phyloP scores from a whole-genome alignment of 2,888 invertebrate species.

The Chironomus riparius region DNA sequence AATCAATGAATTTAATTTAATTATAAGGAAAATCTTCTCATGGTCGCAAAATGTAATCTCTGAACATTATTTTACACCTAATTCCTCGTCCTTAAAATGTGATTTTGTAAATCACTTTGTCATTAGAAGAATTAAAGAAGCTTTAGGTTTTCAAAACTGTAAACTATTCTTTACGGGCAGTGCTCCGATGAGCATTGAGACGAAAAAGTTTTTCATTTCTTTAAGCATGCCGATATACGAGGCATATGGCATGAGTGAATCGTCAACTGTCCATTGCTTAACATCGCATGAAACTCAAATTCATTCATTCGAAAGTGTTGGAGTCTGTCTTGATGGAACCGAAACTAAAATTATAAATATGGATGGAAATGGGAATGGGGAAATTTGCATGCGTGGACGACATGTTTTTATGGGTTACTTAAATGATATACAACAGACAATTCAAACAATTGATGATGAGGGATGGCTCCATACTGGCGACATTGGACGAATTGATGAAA shows the following conservation, averaged over 20 bases:
- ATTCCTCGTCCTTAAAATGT: constrained; percentile 57
- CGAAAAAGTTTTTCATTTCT: constrained; percentile 80
- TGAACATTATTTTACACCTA: constrained; percentile 48
- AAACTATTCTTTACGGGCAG: constrained; percentile 64
- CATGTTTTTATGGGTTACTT: constrained; percentile 91
- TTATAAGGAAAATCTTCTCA: background rate
- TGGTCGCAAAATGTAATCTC: constrained; percentile 65
- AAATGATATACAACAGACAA: constrained; percentile 59
- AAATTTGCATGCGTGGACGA: constrained; percentile 75
- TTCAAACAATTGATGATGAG: constrained; percentile 63
- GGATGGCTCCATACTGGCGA: constrained; percentile 90
- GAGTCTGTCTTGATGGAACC: constrained; percentile 57
- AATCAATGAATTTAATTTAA: constrained; percentile 50
- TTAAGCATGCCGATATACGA: constrained; percentile 77
- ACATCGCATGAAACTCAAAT: constrained; percentile 34
- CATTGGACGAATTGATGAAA: constrained; percentile 66
- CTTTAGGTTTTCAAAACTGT: constrained; percentile 71
- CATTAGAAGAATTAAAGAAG: constrained; percentile 66
- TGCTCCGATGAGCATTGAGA: constrained; percentile 74
- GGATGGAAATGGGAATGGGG: constrained; percentile 68
- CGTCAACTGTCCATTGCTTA: constrained; percentile 68
- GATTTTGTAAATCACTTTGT: constrained; percentile 67
- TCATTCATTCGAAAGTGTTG: constrained; percentile 51
- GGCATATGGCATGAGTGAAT: constrained; percentile 84
- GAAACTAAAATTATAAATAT: constrained; percentile 62